Evolutionary conservation across 2,113 vertebrate species (phyloP), one percentile per base, ranked within the genome.

Genomic region (Orcinus orca): DNA sequence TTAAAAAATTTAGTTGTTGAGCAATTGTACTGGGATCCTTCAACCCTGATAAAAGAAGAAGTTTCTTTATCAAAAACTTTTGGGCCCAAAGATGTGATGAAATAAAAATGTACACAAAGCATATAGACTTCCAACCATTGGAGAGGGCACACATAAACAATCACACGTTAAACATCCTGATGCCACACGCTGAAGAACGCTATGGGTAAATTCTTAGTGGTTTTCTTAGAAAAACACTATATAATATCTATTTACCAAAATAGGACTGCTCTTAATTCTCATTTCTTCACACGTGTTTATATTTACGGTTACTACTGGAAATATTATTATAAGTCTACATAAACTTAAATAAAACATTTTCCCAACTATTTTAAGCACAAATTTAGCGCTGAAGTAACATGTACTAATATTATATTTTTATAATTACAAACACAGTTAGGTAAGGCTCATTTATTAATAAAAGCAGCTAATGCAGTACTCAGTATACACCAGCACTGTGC

Each of bases 221-320:
- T 63, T 92, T 95, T 92, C 80, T 88, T 90, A 76, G n/a, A 92
- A 84, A 97, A 97, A 77, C 58, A 87, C 23, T 74, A 17, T 84
- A 91, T 96, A 92, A 80, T 82, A 97, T 83, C 58, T 95, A 79
- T 89, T 93, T 95, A 92, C 50, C 36, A 95, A 97, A 96, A 95
- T n/a, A 93, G 68, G 36, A 96, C 93, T 91, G 20, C 41, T 91
- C 68, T 89, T 84, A 93, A 92, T 94, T 94, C 55, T 97, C 25
- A 93, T 84, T 95, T 82, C 31, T 94, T 88, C 63, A 91, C 21
- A 62, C 10, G 29, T 47, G 38, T 96, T 97, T 95, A 94, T 95
- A 95, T 93, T 93, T 96, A 88, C 31, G 20, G 81, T 86, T 91
- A 77, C 82, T 70, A 94, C 14, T 83, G 25, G 74, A 97, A 92